Percentiles rank a stretch among this genome's conserved stretches.
phyloP scores from a whole-genome alignment of 2,113 vertebrate genomes.

The Triplophysa siluroides region DNA sequence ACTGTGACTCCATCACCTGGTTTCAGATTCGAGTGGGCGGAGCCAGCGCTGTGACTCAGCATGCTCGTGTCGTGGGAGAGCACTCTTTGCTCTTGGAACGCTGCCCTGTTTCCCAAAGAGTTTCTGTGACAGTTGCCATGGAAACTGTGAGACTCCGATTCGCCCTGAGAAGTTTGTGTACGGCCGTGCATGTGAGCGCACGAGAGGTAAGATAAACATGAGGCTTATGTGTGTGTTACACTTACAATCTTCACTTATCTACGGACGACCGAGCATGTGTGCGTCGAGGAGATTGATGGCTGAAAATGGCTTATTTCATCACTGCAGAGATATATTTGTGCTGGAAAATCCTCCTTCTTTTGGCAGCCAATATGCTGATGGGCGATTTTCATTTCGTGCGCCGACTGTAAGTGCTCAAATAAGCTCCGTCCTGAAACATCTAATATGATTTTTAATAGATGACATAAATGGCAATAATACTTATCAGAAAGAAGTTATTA shows the following conservation, averaged over 20 bases:
- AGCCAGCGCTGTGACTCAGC: constrained; percentile 35
- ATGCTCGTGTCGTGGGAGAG: constrained; percentile 29
- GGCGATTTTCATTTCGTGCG: constrained; percentile 48
- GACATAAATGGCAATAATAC: constrained; percentile 33
- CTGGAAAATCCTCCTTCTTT: constrained; percentile 6
- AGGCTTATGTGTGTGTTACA: constrained; percentile 12
- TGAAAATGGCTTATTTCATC: constrained; percentile 9
- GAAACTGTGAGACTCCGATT: constrained; percentile 58
- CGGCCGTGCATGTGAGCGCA: constrained; percentile 27
- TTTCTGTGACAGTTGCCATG: constrained; percentile 57
- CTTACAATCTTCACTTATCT: not conserved
- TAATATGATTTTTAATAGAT: constrained; percentile 23
- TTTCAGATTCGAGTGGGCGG: not conserved
- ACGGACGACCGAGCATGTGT: not conserved
- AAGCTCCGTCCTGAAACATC: constrained; percentile 11
- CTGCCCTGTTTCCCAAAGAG: constrained; percentile 48
- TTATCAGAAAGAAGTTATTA: constrained; percentile 51
- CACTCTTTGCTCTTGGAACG: constrained; percentile 45
- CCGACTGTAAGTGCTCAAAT: not conserved
- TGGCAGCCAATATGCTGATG: constrained; percentile 58
- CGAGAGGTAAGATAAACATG: constrained; percentile 26
- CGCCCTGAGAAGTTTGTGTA: constrained; percentile 52
- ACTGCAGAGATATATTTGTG: not conserved
- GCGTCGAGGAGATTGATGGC: not conserved
- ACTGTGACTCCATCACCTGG: not conserved